phyloP scores from a whole-genome alignment of 2,888 invertebrate species.

The Syrphus vitripennis region DNA sequence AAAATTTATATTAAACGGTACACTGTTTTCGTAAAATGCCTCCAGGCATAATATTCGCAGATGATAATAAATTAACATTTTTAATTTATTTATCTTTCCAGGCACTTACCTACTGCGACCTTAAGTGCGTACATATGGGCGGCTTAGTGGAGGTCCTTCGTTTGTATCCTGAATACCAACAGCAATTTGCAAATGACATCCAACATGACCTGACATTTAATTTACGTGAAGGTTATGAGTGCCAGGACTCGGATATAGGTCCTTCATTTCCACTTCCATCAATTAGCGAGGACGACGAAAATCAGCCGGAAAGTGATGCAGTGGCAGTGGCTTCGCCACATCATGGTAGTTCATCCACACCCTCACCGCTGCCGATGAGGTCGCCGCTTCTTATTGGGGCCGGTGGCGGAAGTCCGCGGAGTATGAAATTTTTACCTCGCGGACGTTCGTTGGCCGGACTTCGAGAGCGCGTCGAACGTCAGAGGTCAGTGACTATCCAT shows the following conservation, averaged over 20 bases:
- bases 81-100: slow-evolving; percentile 76
- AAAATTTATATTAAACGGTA: neutral
- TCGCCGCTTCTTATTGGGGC: slow-evolving; percentile 77
- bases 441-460: slow-evolving; percentile 82
- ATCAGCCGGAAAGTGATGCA: slow-evolving; percentile 89
- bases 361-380: slow-evolving; percentile 75
- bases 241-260: slow-evolving; percentile 84
- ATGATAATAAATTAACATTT: neutral
- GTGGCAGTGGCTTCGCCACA: slow-evolving; percentile 83
- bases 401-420: slow-evolving; percentile 77
- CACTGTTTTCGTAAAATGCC: neutral
- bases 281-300: slow-evolving; percentile 97
- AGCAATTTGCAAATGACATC: slow-evolving; percentile 96
- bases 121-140: slow-evolving; percentile 95
- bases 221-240: slow-evolving; percentile 95
- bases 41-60: neutral
- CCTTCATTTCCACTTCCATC: slow-evolving; percentile 88
- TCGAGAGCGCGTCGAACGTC: slow-evolving; percentile 86
- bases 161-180: slow-evolving; percentile 96
- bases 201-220: slow-evolving; percentile 97
- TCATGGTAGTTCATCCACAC: slow-evolving; percentile 75
- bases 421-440: slow-evolving; percentile 80
- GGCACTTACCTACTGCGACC: slow-evolving; percentile 97
- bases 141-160: slow-evolving; percentile 94
- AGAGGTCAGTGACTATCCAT: slow-evolving; percentile 84